A percentile compares a stretch with the other conserved stretches of the same genome.
phyloP scores from a whole-genome alignment of 2,113 vertebrate species.

The Triplophysa dalaica region DNA sequence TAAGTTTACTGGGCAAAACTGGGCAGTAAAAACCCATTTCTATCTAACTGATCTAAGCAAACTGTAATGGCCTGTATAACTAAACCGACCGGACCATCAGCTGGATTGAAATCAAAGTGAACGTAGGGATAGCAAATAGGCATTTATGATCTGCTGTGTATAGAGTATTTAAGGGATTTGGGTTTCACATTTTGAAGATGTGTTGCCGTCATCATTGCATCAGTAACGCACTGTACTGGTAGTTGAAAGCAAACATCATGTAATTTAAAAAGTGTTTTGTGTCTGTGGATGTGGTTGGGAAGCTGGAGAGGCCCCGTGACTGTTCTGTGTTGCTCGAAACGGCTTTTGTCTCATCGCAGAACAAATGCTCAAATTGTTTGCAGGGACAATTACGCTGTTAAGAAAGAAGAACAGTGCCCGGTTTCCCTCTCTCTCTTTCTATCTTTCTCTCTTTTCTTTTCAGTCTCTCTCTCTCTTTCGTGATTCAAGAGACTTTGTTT shows the following conservation, averaged over 20 bases:
- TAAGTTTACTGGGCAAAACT: too few species aligned
- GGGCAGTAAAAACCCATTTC: too few species aligned
- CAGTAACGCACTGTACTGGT: neutral
- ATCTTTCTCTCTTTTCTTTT: neutral
- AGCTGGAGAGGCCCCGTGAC: neutral
- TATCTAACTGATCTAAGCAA: too few species aligned
- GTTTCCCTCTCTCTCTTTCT: constrained; percentile 33
- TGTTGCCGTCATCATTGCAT: constrained; percentile 16
- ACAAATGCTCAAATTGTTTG: constrained; percentile 41
- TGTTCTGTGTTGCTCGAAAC: constrained; percentile 46
- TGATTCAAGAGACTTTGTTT: too few species aligned
- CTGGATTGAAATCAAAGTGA: neutral
- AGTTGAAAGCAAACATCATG: neutral
- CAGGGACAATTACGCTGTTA: constrained; percentile 48
- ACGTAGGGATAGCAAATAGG: too few species aligned
- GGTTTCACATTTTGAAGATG: constrained; percentile 24
- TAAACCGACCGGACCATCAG: too few species aligned
- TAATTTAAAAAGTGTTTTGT: constrained; percentile 14
- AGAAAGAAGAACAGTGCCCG: constrained; percentile 24
- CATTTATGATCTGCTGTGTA: neutral
- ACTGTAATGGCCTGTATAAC: too few species aligned
- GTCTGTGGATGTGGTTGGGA: neutral
- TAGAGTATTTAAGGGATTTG: neutral
- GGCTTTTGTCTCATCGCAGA: constrained; percentile 27
- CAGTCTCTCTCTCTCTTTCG: too few species aligned